Conservation (phyloP, 2,888 invertebrate genomes). For the Bhutanitis thaidina region DNA sequence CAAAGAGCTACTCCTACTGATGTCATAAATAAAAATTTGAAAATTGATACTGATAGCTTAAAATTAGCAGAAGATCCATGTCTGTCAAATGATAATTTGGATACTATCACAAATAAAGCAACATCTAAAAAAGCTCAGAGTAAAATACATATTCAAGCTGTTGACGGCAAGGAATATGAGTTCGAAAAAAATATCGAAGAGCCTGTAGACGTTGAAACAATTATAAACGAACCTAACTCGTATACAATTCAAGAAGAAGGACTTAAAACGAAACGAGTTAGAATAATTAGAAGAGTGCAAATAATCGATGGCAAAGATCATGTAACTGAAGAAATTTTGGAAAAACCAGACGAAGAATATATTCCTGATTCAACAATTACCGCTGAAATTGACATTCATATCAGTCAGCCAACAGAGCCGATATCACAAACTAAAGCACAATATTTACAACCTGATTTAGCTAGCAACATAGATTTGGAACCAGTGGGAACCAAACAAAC, state of each 20-base stretch:
- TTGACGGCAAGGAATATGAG: conserved; percentile 90
- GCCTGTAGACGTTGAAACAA: conserved; percentile 87
- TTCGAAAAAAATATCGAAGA: conserved; percentile 92
- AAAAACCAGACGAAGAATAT: conserved; percentile 82
- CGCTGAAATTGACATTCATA: conserved; percentile 41
- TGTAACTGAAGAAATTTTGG: conserved; percentile 87
- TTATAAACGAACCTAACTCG: conserved; percentile 21
- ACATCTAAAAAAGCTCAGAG: conserved; percentile 47
- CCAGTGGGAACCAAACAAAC: background rate
- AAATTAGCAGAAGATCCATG: background rate
- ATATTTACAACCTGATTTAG: background rate
- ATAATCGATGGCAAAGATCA: conserved; percentile 90
- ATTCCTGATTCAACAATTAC: conserved; percentile 46
- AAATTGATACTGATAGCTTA: no score
- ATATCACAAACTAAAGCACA: background rate
- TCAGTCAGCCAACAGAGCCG: background rate
- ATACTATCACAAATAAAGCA: conserved; percentile 35
- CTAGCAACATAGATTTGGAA: background rate
- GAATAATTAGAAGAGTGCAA: conserved; percentile 85
- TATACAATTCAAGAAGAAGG: conserved; percentile 40
- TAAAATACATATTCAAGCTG: conserved; percentile 85
- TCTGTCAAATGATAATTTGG: background rate
- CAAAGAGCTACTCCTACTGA: background rate
- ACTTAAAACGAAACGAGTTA: conserved; percentile 55
- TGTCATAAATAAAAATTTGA: no score